A percentile compares a stretch with the other conserved stretches of the same genome.
Evolutionary conservation across 2,797 vertebrate genomes (phyloP).

Genomic region (Anomalospiza imberbis): DNA sequence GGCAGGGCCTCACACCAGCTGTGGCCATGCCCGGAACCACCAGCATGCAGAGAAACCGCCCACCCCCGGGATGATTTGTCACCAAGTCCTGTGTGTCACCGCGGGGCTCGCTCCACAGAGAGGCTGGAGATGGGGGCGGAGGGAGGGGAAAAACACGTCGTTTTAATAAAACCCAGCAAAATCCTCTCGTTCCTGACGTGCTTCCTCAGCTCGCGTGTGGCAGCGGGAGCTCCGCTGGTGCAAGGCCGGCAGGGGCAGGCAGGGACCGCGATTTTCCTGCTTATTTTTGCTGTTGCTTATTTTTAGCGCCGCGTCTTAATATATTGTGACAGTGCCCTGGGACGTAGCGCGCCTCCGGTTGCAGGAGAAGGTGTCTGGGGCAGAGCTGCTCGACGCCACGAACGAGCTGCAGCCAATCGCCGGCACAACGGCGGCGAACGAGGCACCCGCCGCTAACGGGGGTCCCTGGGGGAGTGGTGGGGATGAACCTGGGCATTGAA

Average conservation of each 20-base stretch:
- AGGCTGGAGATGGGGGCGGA: not conserved
- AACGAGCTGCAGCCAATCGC: not conserved
- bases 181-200: not conserved
- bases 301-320: conserved; percentile 45
- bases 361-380: conserved; percentile 39
- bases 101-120: not conserved
- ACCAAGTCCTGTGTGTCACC: not conserved
- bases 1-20: not conserved
- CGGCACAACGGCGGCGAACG: not conserved
- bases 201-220: not conserved
- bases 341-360: not conserved
- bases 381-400: not conserved
- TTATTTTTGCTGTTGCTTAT: conserved; percentile 32
- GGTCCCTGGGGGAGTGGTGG: not conserved
- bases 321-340: conserved; percentile 49
- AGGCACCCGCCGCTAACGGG: not conserved
- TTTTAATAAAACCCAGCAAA: not conserved
- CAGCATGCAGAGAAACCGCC: not conserved
- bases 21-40: not conserved
- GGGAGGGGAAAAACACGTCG: not conserved
- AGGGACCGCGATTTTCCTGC: not conserved
- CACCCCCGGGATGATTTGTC: not conserved
- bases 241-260: not conserved
- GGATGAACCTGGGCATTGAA: not conserved
- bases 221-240: not conserved